Conservation (phyloP, 2,797 vertebrate genomes). For the Macropus fuliginosus region DNA sequence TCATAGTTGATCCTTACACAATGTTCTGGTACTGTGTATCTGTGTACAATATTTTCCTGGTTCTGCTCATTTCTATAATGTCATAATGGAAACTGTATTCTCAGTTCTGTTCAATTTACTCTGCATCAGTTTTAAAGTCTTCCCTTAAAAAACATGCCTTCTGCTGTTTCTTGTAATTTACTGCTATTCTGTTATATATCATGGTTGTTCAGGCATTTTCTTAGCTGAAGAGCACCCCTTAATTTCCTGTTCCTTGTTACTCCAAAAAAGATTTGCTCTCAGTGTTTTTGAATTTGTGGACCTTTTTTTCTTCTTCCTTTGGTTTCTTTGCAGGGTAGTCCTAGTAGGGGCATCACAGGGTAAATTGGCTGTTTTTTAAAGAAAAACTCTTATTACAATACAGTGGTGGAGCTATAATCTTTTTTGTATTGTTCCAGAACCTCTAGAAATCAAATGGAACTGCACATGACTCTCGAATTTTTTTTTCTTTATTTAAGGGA, state of each 20-base stretch:
- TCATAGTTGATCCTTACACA: no score
- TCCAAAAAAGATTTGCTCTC: neutral
- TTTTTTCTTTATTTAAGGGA: conserved; percentile 19
- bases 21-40: no score
- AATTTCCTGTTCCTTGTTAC: neutral
- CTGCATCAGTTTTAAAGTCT: neutral
- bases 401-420: neutral
- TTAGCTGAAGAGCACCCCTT: neutral
- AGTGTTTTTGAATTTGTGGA: neutral
- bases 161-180: neutral
- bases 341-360: neutral
- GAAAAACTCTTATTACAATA: conserved; percentile 36
- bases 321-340: neutral
- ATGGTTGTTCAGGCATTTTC: neutral
- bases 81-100: neutral
- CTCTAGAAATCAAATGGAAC: neutral
- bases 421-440: neutral
- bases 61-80: neutral
- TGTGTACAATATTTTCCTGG: no score
- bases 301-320: neutral
- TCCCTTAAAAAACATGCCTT: neutral
- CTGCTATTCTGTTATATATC: neutral
- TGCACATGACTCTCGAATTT: neutral
- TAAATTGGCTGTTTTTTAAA: neutral
- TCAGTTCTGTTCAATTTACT: neutral